A percentile compares a stretch with the other conserved stretches of the same genome.
phyloP scores from a whole-genome alignment of 2,888 invertebrate species.

The Blastobasis lacticolella region DNA sequence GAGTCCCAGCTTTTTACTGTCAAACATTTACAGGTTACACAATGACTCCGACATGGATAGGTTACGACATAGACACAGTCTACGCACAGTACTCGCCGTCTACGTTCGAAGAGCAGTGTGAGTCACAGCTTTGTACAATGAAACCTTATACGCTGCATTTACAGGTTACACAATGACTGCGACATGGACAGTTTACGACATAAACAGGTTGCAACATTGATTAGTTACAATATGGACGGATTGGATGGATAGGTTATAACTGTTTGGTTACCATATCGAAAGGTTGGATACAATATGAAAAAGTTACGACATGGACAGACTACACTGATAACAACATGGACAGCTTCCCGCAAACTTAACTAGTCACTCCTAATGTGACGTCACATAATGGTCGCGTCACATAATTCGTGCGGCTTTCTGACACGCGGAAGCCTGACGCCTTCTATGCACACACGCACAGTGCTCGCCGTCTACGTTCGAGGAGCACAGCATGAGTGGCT shows the following conservation, averaged over 20 bases:
- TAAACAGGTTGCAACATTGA: too few species aligned
- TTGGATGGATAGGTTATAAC: too few species aligned
- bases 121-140: conserved; percentile 6
- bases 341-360: neutral
- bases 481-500: conserved; percentile 23
- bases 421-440: conserved; percentile 73
- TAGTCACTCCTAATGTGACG: conserved; percentile 84
- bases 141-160: too few species aligned
- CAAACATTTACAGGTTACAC: too few species aligned
- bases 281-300: too few species aligned
- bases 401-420: conserved; percentile 87
- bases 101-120: conserved; percentile 28
- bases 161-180: too few species aligned
- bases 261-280: too few species aligned
- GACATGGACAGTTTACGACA: too few species aligned
- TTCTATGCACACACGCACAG: conserved; percentile 57
- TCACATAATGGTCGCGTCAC: conserved; percentile 84
- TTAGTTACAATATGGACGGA: too few species aligned
- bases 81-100: conserved; percentile 78
- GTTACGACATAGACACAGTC: conserved; percentile 29
- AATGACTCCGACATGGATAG: too few species aligned
- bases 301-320: too few species aligned
- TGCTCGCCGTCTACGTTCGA: conserved; percentile 73
- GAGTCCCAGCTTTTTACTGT: conserved; percentile 11
- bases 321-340: neutral